Conservation (phyloP, 2,888 invertebrate genomes). For the Parnassius smintheus region DNA sequence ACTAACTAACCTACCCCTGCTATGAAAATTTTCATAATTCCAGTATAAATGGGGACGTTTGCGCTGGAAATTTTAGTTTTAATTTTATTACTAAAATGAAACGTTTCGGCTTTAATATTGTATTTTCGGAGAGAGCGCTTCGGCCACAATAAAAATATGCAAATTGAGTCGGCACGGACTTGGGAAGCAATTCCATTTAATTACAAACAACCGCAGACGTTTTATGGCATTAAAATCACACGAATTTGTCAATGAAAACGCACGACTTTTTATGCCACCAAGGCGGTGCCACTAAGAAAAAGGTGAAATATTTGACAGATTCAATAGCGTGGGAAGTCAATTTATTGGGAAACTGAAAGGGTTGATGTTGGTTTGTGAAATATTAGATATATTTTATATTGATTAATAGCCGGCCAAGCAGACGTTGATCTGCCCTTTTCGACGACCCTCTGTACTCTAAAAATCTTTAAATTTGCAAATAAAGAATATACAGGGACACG, state of each 20-base stretch:
- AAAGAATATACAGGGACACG: too few species aligned
- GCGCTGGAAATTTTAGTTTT: slow-evolving; percentile 15
- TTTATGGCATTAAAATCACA: slow-evolving; percentile 46
- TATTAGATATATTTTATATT: too few species aligned
- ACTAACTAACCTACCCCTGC: background rate
- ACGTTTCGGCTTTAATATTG: slow-evolving; percentile 31
- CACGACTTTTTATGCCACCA: too few species aligned
- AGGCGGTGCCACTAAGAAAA: too few species aligned
- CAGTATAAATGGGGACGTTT: background rate
- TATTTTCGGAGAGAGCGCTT: slow-evolving; percentile 26
- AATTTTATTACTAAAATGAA: slow-evolving; percentile 19
- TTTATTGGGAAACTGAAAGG: too few species aligned
- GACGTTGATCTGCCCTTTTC: too few species aligned
- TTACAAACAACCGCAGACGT: slow-evolving; percentile 43
- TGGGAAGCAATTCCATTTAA: slow-evolving; percentile 49
- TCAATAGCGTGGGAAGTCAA: too few species aligned
- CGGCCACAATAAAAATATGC: slow-evolving; percentile 49
- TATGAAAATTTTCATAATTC: background rate
- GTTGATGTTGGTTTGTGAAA: too few species aligned
- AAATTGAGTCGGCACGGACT: slow-evolving; percentile 39
- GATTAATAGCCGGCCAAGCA: too few species aligned
- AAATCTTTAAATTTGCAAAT: too few species aligned
- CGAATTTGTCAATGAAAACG: slow-evolving; percentile 45
- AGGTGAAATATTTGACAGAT: too few species aligned
- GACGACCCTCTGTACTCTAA: too few species aligned